Base-by-base conservation (phyloP, 2,113 vertebrate species). In the Odocoileus hemionus region DNA sequence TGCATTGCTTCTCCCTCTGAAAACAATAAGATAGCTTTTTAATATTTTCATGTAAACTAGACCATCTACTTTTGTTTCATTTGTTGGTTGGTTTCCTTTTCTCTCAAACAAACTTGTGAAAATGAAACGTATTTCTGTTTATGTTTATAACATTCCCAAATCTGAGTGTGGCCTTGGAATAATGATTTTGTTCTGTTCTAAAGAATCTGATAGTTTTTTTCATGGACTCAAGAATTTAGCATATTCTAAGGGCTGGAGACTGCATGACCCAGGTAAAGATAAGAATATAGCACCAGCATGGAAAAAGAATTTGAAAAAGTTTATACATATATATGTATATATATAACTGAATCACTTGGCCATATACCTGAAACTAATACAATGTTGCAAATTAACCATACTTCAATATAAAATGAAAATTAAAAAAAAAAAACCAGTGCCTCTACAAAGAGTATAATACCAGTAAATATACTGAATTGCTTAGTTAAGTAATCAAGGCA, bases 121-220 rank as follows among this genome's bases (percentile, higher is more conserved):
- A 94, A 43, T 85, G 30, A 87, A 26, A 94, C 55, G 13, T 50
- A 30, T 78, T 95, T 89, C 64, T 60, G 43, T 67, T 94, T 87
- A 93, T 60, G 47, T 61, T 94, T 88, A 93, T 97, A 96, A 97
- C 58, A 90, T 96, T 82, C 52, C 97, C 97, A 95, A 94, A n/a
- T 83, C 36, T 98, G 92, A 97, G 92, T 97, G 78, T 96, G 97
- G 91, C 93, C 89, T 95, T 96, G 78, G 91, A 97, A 97, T 98
- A 96, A 94, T 96, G 96, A 94, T 95, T 98, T 98, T 74, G 61
- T 96, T 97, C 57, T 96, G 78, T 96, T 98, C 96, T 98, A 82
- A 98, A 86, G 79, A 45, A 97, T 47, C 6, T 95, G 82, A 87
- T 92, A 30, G 3, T 25, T 94, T 95, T 87, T 87, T 82, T 57